A percentile compares a stretch with the other conserved stretches of the same genome.
These are phyloP conservation scores for Noctua janthe DNA, from an alignment of 2,888 invertebrate species.

Conservation along the genomic window DNA sequence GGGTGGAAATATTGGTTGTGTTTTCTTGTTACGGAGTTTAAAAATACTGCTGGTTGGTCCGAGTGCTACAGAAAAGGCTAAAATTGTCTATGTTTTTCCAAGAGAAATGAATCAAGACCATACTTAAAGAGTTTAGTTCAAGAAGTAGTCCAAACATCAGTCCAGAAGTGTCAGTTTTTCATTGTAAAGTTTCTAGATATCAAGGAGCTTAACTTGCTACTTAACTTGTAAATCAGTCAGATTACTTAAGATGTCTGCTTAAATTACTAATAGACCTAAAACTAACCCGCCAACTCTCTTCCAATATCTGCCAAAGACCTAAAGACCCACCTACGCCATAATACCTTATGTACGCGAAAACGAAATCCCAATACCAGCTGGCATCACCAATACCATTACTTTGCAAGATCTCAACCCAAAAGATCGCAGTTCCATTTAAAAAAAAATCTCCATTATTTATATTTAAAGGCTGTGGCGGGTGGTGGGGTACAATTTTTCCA, in stretches of 20 bases:
- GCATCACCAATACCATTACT: slow-evolving; percentile 6
- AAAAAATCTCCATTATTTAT: slow-evolving; percentile 75
- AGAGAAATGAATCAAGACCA: neutral
- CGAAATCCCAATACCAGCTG: neutral
- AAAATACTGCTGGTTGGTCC: neutral
- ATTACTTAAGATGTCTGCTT: neutral
- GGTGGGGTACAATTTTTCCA: slow-evolving; percentile 82
- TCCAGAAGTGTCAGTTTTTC: neutral
- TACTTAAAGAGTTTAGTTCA: neutral
- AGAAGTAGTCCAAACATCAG: neutral
- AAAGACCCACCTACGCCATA: neutral
- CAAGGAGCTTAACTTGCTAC: neutral
- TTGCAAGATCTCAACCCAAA: slow-evolving; percentile 22
- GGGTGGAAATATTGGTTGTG: slow-evolving; percentile 1
- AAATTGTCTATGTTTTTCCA: neutral
- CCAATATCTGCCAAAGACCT: neutral
- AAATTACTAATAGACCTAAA: neutral
- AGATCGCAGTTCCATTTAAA: slow-evolving; percentile 61
- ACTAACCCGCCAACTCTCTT: neutral
- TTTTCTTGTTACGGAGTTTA: neutral
- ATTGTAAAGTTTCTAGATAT: neutral
- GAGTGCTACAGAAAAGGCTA: neutral
- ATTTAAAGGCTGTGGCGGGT: slow-evolving; percentile 78
- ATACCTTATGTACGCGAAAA: neutral
- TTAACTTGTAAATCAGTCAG: neutral